Percentiles rank a stretch among this genome's conserved stretches.
Conservation (phyloP, 2,113 vertebrate genomes). For the Psilopogon haemacephalus region DNA sequence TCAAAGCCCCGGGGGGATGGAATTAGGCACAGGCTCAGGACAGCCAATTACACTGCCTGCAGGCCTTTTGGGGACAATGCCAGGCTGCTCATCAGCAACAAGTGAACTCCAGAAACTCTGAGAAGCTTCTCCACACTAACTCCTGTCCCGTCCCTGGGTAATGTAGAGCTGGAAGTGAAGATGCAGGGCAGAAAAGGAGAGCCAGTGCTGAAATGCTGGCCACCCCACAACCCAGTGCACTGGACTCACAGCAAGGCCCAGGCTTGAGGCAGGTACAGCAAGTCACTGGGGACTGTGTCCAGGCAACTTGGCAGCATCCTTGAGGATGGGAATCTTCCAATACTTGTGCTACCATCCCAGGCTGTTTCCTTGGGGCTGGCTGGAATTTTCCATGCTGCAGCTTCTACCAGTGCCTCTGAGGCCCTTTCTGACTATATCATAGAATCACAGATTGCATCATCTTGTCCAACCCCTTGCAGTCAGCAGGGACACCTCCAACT, state of each 20-base stretch:
- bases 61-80: fast-evolving
- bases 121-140: background rate
- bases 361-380: background rate
- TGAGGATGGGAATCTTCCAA: background rate
- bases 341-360: too few species aligned
- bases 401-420: background rate
- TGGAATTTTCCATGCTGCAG: background rate
- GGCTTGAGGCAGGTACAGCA: background rate
- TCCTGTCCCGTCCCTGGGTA: background rate
- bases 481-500: too few species aligned
- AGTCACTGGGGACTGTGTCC: fast-evolving
- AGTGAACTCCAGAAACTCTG: background rate
- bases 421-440: background rate
- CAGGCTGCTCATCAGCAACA: background rate
- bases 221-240: fast-evolving
- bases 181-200: background rate
- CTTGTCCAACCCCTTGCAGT: too few species aligned
- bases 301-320: fast-evolving
- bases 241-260: background rate
- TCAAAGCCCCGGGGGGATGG: background rate
- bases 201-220: fast-evolving
- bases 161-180: background rate
- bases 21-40: background rate
- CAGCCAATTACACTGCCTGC: fast-evolving
- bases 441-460: too few species aligned